Percentiles rank a stretch among this genome's conserved stretches.
Conservation (phyloP, 2,113 vertebrate genomes). For the Calypte anna region DNA sequence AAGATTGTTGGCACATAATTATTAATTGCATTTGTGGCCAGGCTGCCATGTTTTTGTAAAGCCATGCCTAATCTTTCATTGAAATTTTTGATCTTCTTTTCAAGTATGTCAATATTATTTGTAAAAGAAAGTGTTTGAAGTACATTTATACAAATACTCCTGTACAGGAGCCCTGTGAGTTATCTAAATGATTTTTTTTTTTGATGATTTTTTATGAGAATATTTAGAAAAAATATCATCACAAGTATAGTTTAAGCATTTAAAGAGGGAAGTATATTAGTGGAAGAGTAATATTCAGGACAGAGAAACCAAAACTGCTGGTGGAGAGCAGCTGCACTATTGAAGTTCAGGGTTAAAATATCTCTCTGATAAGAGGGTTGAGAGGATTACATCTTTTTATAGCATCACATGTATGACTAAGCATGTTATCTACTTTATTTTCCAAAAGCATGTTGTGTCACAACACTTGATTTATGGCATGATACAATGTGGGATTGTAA, state of each 20-base stretch:
- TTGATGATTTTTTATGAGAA: neutral
- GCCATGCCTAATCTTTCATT: neutral
- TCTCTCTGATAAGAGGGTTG: constrained; percentile 16
- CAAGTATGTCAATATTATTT: neutral
- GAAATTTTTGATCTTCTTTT: neutral
- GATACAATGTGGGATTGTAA: neutral
- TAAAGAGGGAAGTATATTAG: neutral
- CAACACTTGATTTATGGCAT: neutral
- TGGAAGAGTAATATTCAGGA: neutral
- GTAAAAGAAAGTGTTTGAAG: neutral
- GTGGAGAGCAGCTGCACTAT: neutral
- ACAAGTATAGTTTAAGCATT: neutral
- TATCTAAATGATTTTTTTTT: neutral
- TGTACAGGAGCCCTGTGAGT: neutral
- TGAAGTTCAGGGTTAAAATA: constrained; percentile 6
- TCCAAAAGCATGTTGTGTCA: neutral
- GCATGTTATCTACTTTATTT: neutral
- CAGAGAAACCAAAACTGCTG: neutral
- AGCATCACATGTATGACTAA: constrained; percentile 20
- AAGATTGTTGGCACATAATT: neutral
- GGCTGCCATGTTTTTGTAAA: neutral
- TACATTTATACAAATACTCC: neutral
- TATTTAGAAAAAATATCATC: neutral
- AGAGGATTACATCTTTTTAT: constrained; percentile 37
- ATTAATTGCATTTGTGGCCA: neutral